Conservation (phyloP, 1,140 invertebrate species). For the Proctacanthus coquilletti region DNA sequence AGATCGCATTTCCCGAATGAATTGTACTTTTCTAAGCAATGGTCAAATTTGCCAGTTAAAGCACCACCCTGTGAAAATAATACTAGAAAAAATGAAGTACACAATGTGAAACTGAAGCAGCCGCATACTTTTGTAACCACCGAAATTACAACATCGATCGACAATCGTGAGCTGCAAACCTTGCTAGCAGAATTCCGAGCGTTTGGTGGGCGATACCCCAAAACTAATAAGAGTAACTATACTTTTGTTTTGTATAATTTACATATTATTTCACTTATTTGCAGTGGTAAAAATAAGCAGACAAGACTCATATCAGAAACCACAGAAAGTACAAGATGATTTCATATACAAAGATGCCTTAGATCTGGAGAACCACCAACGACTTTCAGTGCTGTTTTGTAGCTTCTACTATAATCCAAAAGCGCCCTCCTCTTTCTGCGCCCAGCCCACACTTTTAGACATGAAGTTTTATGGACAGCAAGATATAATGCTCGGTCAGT, state of each 20-base stretch:
- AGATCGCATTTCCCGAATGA: constrained; percentile 64
- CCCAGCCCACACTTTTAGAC: constrained; percentile 21
- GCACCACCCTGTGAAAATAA: not conserved
- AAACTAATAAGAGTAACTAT: constrained; percentile 18
- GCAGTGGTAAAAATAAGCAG: constrained; percentile 8
- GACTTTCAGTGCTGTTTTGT: constrained; percentile 78
- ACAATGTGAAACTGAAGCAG: constrained; percentile 13
- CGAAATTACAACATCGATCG: constrained; percentile 46
- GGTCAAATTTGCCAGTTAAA: constrained; percentile 15
- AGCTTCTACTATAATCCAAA: constrained; percentile 61
- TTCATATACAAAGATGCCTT: constrained; percentile 52
- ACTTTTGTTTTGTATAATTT: constrained; percentile 2
- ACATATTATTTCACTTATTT: not conserved
- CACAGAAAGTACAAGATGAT: constrained; percentile 20
- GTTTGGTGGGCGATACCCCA: constrained; percentile 53
- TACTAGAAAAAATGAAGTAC: constrained; percentile 8
- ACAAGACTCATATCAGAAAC: constrained; percentile 11
- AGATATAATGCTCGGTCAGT: constrained; percentile 88
- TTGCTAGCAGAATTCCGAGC: constrained; percentile 75
- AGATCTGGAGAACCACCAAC: constrained; percentile 75
- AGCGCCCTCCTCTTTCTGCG: constrained; percentile 17
- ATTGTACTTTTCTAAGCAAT: constrained; percentile 56
- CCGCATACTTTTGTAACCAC: constrained; percentile 56
- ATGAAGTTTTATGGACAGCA: constrained; percentile 93
- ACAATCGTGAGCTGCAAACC: constrained; percentile 50